phyloP scores from a whole-genome alignment of 2,113 vertebrate species.

The Rallus limicola region DNA sequence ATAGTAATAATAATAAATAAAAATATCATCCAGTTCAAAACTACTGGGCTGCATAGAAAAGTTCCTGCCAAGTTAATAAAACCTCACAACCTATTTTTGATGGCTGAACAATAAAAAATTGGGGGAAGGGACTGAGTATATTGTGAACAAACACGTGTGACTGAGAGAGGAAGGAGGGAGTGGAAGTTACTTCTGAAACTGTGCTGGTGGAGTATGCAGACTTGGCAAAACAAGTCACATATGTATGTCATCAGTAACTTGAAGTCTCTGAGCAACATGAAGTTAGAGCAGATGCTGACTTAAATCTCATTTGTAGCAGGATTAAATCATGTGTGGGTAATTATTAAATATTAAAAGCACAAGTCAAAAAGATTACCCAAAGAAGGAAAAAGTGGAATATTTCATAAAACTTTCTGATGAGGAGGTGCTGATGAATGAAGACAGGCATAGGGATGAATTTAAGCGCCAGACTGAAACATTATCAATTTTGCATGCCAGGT shows the following conservation, averaged over 20 bases:
- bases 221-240: conserved; percentile 47
- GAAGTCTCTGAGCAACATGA: conserved; percentile 39
- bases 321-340: conserved; percentile 62
- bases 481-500: conserved; percentile 58
- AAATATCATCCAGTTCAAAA: neutral
- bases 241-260: conserved; percentile 50
- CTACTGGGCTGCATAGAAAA: neutral
- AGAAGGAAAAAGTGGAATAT: conserved; percentile 50
- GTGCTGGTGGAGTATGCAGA: neutral
- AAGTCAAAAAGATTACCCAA: conserved; percentile 66
- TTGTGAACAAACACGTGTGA: neutral
- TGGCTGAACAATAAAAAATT: neutral
- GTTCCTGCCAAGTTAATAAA: neutral
- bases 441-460: conserved; percentile 46
- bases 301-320: conserved; percentile 59
- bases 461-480: neutral
- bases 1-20: neutral
- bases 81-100: neutral
- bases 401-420: conserved; percentile 62
- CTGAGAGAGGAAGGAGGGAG: neutral
- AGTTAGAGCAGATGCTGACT: conserved; percentile 65
- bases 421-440: conserved; percentile 60
- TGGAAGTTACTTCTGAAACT: conserved; percentile 13
- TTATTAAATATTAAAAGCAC: conserved; percentile 70
- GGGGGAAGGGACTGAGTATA: neutral